Evolutionary conservation across 2,888 invertebrate species (phyloP), one percentile per base, ranked within the genome.

Genomic region (Mactromeris polynyma): DNA sequence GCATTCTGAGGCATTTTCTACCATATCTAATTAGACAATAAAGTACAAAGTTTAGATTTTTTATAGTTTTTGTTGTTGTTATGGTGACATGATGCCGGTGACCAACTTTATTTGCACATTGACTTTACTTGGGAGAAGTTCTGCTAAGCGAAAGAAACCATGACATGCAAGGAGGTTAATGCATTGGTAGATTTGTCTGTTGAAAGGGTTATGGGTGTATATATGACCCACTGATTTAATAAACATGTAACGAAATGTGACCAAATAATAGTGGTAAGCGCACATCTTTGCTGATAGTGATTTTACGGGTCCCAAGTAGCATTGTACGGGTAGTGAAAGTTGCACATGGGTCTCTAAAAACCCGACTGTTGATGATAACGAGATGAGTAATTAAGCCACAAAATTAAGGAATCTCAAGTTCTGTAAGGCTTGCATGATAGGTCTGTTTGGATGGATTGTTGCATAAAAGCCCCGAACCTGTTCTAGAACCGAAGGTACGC

Each of bases 111-210:
- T 9, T 26, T 33, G 36, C 33, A 0, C 21, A 19, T 17, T 14
- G 26, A 0, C 21, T 0, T 14, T 77, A n/a, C 81, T 26, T 9
- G 84, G 69, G 14, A 85, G 40, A 6, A 83, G 40, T 83, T 87
- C 83, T 0, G 73, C 87, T 31, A 87, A 17, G n/a, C 84, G 46
- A 80, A 88, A 84, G 21, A 88, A 88, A 26, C 77, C 85, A 80
- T 77, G 69, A 54, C 38, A 81, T 58, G 85, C 40, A 0, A 85
- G 9, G 1, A 88, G 31, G 17, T 77, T 31, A 11, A 85, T 38
- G 0, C 81, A 36, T 0, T 64, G 9, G 54, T 26, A 38, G 17
- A 88, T 21, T 11, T n/a, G 9, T 17, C 46, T 58, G 6, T n/a
- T 4, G n/a, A 33, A 83, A 4, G 42, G n/a, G 51, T 77, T 73